Evolutionary conservation across 35 echinoderm and acorn worm species (phyloP).

Genomic region (Apostichopus californicus): DNA sequence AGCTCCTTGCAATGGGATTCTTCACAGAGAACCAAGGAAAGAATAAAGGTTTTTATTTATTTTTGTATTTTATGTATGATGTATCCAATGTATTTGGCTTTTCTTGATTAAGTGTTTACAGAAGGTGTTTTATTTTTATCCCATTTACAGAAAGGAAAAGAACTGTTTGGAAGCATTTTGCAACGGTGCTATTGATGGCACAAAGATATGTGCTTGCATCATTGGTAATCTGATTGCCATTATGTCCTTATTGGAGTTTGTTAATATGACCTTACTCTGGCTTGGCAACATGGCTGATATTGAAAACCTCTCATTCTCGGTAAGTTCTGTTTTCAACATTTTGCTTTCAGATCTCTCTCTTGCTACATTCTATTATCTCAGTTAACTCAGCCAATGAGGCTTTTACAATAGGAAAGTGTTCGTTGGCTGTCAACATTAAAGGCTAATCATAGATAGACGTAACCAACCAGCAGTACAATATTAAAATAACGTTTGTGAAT

Average conservation of each 20-base stretch:
- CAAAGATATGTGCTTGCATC: constrained; percentile 93
- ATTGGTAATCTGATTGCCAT: constrained; percentile 84
- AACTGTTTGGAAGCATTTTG: constrained; percentile 88
- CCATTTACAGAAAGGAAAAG: constrained; percentile 50
- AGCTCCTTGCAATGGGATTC: too few species aligned
- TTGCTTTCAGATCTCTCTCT: neutral
- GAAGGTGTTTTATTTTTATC: neutral
- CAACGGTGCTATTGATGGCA: constrained; percentile 84
- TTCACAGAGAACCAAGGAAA: too few species aligned
- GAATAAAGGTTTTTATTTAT: too few species aligned
- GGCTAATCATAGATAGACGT: too few species aligned
- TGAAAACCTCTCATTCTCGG: constrained; percentile 78
- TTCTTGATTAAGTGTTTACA: too few species aligned
- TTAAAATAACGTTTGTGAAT: too few species aligned
- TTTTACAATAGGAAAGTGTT: too few species aligned
- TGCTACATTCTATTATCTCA: neutral
- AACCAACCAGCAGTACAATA: too few species aligned
- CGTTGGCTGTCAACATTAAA: too few species aligned
- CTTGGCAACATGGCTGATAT: constrained; percentile 77
- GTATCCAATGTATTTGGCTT: too few species aligned
- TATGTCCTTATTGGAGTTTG: constrained; percentile 74
- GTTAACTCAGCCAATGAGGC: neutral
- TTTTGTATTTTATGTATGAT: too few species aligned
- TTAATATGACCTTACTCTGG: constrained; percentile 73
- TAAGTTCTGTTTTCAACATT: constrained; percentile 28